These are phyloP conservation scores for Achlya flavicornis DNA, from an alignment of 2,888 invertebrate genomes.

Conservation along the genomic window DNA sequence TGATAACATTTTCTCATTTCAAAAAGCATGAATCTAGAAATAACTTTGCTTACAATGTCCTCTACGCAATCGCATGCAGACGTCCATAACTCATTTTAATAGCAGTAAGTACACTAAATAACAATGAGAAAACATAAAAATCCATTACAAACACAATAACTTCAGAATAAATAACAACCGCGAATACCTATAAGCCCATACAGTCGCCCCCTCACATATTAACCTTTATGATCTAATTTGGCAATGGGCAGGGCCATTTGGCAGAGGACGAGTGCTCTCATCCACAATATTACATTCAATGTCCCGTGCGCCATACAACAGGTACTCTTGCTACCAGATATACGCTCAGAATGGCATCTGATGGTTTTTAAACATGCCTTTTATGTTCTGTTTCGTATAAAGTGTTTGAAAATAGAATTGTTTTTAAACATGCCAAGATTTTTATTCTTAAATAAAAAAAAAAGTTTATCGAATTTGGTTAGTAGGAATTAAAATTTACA, in stretches of 20 bases:
- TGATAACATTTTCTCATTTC: neutral
- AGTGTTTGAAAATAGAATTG: neutral
- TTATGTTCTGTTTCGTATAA: slow-evolving; percentile 16
- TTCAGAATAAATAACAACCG: slow-evolving; percentile 35
- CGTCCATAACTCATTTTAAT: neutral
- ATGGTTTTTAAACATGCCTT: slow-evolving; percentile 33
- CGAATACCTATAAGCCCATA: slow-evolving; percentile 34
- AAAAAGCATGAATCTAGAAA: neutral
- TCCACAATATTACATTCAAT: slow-evolving; percentile 53
- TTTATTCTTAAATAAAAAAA: no score
- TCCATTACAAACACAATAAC: slow-evolving; percentile 25
- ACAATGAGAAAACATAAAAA: slow-evolving; percentile 25
- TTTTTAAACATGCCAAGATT: neutral
- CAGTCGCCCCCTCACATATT: slow-evolving; percentile 52
- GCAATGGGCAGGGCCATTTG: slow-evolving; percentile 65
- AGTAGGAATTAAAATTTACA: no score
- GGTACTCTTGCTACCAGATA: slow-evolving; percentile 46
- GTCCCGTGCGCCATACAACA: slow-evolving; percentile 53
- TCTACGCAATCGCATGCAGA: neutral
- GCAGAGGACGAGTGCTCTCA: slow-evolving; percentile 46
- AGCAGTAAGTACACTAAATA: slow-evolving; percentile 4
- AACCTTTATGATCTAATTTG: slow-evolving; percentile 79
- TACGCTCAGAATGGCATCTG: slow-evolving; percentile 29
- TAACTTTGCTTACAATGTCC: neutral
- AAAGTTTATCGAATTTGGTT: no score